A percentile compares a stretch with the other conserved stretches of the same genome.
phyloP scores from a whole-genome alignment of 2,888 invertebrate genomes.

The Sipha maydis region DNA sequence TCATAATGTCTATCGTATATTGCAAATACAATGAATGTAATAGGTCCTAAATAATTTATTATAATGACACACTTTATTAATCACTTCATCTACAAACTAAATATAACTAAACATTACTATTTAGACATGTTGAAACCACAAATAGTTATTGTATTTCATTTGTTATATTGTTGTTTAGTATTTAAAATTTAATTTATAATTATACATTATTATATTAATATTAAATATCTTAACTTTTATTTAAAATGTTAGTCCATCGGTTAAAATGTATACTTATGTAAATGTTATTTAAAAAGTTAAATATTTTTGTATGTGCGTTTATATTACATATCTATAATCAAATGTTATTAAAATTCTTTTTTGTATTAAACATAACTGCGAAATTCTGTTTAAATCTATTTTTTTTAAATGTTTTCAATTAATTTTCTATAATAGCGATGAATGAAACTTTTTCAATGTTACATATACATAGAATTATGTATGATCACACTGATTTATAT shows the following conservation, averaged over 20 bases:
- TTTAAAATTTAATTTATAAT: neutral
- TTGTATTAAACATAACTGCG: too few species aligned
- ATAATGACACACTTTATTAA: conserved; percentile 35
- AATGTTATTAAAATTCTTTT: too few species aligned
- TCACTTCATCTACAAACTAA: neutral
- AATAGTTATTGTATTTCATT: neutral
- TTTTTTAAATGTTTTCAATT: too few species aligned
- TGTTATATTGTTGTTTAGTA: conserved; percentile 31
- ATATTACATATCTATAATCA: too few species aligned
- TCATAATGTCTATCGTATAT: conserved; percentile 11
- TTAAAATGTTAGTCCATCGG: too few species aligned
- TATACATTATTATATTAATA: neutral
- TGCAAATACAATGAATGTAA: neutral
- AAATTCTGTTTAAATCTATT: too few species aligned
- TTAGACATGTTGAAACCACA: neutral
- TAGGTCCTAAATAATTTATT: conserved; percentile 23
- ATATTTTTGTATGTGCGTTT: neutral
- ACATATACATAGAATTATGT: too few species aligned
- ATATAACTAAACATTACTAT: neutral
- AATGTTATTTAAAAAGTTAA: neutral
- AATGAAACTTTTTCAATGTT: too few species aligned
- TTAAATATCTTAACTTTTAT: neutral
- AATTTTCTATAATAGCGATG: too few species aligned
- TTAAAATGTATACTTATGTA: neutral
- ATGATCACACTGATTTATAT: too few species aligned